phyloP scores from a whole-genome alignment of 2,797 vertebrate genomes.

The Spinus pinus region DNA sequence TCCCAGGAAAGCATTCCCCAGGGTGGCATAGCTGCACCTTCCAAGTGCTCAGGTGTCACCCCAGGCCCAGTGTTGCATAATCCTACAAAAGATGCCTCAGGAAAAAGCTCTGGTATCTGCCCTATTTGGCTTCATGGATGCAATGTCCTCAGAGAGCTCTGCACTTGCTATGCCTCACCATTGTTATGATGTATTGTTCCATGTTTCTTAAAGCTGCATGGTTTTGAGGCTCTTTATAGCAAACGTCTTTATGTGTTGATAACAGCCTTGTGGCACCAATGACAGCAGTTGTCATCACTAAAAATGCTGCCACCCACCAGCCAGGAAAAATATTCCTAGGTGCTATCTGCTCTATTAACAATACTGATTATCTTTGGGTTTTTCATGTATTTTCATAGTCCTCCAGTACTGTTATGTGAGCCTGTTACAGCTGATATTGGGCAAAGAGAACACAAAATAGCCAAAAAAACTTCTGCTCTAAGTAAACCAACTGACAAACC shows the following conservation, averaged over 20 bases:
- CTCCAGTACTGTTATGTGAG: neutral
- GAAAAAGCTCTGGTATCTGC: neutral
- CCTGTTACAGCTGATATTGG: neutral
- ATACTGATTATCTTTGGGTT: neutral
- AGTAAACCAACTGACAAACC: neutral
- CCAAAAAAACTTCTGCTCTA: neutral
- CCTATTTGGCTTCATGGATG: neutral
- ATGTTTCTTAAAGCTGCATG: rapidly evolving
- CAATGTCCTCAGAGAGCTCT: rapidly evolving
- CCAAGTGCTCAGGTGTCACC: neutral
- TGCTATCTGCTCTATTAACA: neutral
- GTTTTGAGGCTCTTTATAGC: neutral
- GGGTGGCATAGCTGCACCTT: neutral
- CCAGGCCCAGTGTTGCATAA: neutral
- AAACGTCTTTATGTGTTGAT: neutral
- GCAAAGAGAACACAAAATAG: neutral
- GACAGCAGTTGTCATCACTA: neutral
- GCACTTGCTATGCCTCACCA: neutral
- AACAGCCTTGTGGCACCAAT: neutral
- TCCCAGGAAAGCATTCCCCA: neutral
- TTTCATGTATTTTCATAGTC: neutral
- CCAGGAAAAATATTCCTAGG: neutral
- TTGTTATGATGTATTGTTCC: rapidly evolving
- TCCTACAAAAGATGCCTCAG: neutral
- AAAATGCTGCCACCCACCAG: neutral